Evolutionary conservation across 2,113 vertebrate species (phyloP).

Genomic region (Brachyhypopomus occidentalis): DNA sequence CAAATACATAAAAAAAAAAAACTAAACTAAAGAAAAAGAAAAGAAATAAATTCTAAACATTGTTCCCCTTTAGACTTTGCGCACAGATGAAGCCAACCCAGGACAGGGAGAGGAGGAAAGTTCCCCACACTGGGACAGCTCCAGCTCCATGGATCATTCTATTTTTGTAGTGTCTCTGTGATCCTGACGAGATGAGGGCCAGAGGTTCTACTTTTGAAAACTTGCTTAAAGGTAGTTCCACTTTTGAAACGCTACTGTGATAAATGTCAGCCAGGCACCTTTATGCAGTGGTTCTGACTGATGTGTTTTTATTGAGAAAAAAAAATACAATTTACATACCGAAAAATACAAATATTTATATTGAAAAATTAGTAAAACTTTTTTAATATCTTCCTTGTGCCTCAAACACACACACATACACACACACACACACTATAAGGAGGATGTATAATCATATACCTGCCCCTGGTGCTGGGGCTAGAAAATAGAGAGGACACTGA

Average conservation of each 20-base stretch:
- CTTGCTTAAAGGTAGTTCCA: background rate
- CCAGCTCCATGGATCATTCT: background rate
- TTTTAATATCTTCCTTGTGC: background rate
- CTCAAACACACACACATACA: background rate
- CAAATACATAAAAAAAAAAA: background rate
- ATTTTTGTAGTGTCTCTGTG: background rate
- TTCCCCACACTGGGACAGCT: background rate
- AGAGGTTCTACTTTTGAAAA: background rate
- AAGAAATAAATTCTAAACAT: background rate
- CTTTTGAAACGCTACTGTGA: background rate
- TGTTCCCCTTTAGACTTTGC: background rate
- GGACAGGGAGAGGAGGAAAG: background rate
- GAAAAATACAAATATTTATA: too few relatives aligned
- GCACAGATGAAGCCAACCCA: background rate
- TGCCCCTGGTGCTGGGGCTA: conserved; percentile 53
- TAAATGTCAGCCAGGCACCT: background rate
- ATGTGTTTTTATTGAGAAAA: background rate
- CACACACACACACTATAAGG: conserved; percentile 53
- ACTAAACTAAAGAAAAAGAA: too few relatives aligned
- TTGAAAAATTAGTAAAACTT: background rate
- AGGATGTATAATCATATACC: conserved; percentile 62
- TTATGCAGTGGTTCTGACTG: background rate
- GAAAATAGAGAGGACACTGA: conserved; percentile 43
- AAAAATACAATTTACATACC: background rate
- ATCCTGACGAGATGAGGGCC: background rate